Percentiles rank a stretch among this genome's conserved stretches.
Conservation (phyloP, 2,888 invertebrate genomes). For the Polyommatus icarus region DNA sequence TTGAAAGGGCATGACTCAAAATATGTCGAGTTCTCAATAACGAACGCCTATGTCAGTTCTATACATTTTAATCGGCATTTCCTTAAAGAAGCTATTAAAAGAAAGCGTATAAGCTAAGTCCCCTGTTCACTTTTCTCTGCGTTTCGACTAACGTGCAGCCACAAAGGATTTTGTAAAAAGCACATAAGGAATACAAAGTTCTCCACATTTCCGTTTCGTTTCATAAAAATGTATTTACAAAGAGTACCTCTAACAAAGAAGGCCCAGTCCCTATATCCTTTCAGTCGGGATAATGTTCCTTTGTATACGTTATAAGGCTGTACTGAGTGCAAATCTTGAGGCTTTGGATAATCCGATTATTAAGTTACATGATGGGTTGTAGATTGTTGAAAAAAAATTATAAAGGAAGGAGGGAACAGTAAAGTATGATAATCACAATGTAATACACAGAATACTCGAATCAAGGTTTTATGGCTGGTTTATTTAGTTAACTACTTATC, state of each 20-base stretch:
- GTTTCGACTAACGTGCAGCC: neutral
- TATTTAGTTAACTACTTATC: no score
- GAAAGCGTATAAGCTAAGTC: no score
- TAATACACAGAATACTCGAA: no score
- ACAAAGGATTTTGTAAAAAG: neutral
- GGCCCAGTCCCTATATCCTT: neutral
- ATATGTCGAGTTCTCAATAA: no score
- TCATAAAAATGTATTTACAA: neutral
- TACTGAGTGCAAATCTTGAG: constrained; percentile 5
- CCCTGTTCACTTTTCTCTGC: neutral
- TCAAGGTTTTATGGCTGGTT: no score
- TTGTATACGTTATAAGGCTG: constrained; percentile 12
- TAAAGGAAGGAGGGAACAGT: neutral
- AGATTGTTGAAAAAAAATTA: neutral
- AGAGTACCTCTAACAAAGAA: neutral
- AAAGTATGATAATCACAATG: no score
- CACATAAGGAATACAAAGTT: neutral
- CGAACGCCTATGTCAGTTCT: no score
- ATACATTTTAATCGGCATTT: no score
- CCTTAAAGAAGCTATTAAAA: no score
- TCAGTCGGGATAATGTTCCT: constrained; percentile 13
- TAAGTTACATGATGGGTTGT: neutral
- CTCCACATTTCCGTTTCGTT: neutral
- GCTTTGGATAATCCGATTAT: neutral
- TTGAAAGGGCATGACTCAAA: no score